These are phyloP conservation scores for Cyclopterus lumpus DNA, from an alignment of 2,797 vertebrate species.

Conservation along the genomic window DNA sequence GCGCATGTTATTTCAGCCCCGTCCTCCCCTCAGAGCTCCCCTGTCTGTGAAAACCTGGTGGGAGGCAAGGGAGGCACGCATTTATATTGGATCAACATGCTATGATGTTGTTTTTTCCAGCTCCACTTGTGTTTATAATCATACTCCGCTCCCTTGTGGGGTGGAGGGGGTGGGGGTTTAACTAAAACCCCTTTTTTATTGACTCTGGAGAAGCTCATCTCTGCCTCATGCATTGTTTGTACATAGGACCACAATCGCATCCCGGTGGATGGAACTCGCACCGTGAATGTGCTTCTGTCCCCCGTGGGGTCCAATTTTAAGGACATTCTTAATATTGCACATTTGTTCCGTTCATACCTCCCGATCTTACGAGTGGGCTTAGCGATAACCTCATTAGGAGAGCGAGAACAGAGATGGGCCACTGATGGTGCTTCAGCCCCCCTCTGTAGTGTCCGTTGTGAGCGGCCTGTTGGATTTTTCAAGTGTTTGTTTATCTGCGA, in stretches of 20 bases:
- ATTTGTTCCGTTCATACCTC: conserved; percentile 42
- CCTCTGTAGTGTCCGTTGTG: conserved; percentile 70
- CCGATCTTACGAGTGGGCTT: conserved; percentile 40
- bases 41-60: conserved; percentile 69
- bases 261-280: conserved; percentile 60
- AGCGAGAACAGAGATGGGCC: conserved; percentile 24
- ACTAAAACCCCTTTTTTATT: conserved; percentile 79
- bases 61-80: conserved; percentile 75
- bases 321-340: conserved; percentile 53
- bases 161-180: conserved; percentile 23
- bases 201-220: conserved; percentile 75
- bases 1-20: conserved; percentile 69
- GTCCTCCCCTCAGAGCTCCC: conserved; percentile 64
- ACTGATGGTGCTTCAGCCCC: conserved; percentile 24
- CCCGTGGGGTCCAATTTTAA: conserved; percentile 32
- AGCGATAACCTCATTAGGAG: conserved; percentile 38
- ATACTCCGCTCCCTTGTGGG: conserved; percentile 57
- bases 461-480: conserved; percentile 76
- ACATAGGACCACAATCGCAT: conserved; percentile 56
- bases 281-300: conserved; percentile 47
- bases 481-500: conserved; percentile 73
- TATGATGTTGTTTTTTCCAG: conserved; percentile 72
- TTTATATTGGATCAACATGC: conserved; percentile 81
- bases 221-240: conserved; percentile 68
- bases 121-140: conserved; percentile 72